Percentiles rank a stretch among this genome's conserved stretches.
Conservation (phyloP, 2,113 vertebrate genomes). For the Ellobius talpinus region DNA sequence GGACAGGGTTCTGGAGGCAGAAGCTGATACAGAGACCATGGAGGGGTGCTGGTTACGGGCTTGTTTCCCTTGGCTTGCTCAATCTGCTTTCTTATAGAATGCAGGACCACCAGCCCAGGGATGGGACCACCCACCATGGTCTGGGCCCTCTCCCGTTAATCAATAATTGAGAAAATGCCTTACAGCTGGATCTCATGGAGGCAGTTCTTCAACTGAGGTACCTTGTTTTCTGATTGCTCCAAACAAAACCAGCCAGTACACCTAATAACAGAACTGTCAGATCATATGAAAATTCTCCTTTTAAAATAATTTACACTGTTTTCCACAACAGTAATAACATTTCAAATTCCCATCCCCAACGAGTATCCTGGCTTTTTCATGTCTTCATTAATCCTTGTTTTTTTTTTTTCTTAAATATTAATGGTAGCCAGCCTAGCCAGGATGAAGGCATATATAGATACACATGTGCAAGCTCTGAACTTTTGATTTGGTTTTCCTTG, state of each 20-base stretch:
- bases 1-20: not conserved
- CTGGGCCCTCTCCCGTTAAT: not conserved
- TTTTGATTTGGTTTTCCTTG: constrained; percentile 30
- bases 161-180: not conserved
- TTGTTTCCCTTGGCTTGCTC: not conserved
- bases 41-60: not conserved
- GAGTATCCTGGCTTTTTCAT: not conserved
- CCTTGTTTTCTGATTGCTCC: not conserved
- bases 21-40: not conserved
- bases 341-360: not conserved
- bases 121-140: not conserved
- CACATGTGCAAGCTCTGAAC: not conserved
- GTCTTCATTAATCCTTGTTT: not conserved
- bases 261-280: not conserved
- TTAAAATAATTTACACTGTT: constrained; percentile 1
- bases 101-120: not conserved
- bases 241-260: not conserved
- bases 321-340: not conserved
- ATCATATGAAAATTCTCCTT: not conserved
- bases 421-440: not conserved
- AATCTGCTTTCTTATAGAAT: not conserved
- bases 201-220: not conserved
- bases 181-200: not conserved
- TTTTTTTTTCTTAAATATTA: not conserved
- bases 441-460: not conserved